Evolutionary conservation across 1,140 invertebrate species (phyloP).

Genomic region (Mya arenaria): DNA sequence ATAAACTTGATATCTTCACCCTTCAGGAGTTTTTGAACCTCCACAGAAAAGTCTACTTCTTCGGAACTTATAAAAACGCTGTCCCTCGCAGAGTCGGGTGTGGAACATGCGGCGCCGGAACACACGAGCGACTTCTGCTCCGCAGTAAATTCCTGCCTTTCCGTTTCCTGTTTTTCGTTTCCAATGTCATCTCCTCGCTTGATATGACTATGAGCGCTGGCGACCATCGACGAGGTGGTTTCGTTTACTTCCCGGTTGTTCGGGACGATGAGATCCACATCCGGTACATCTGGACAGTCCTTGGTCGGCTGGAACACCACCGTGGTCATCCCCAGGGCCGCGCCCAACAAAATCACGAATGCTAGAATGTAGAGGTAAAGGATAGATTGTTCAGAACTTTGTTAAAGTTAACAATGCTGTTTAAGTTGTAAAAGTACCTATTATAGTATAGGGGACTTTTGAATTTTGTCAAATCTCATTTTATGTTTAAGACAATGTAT

Average conservation of each 20-base stretch:
- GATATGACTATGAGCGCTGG: conserved; percentile 23
- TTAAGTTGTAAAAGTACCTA: too few species aligned
- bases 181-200: conserved; percentile 3
- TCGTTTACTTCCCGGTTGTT: conserved; percentile 54
- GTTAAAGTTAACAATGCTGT: too few species aligned
- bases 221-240: conserved; percentile 31
- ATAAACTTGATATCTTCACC: conserved; percentile 48
- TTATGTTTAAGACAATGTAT: too few species aligned
- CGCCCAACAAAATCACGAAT: conserved; percentile 46
- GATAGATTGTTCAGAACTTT: too few species aligned
- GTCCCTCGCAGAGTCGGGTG: too few species aligned
- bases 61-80: not conserved
- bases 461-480: too few species aligned
- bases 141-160: conserved; percentile 35
- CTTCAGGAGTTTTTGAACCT: conserved; percentile 45
- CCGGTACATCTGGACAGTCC: conserved; percentile 25
- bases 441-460: too few species aligned
- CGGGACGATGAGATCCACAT: conserved; percentile 31
- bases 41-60: conserved; percentile 43
- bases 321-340: conserved; percentile 50
- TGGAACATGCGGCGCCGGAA: conserved; percentile 25
- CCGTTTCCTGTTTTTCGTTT: conserved; percentile 47
- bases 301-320: conserved; percentile 46
- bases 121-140: conserved; percentile 24
- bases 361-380: too few species aligned